These are phyloP conservation scores for Copidosoma aretas DNA, from an alignment of 2,888 invertebrate genomes.

Conservation along the genomic window DNA sequence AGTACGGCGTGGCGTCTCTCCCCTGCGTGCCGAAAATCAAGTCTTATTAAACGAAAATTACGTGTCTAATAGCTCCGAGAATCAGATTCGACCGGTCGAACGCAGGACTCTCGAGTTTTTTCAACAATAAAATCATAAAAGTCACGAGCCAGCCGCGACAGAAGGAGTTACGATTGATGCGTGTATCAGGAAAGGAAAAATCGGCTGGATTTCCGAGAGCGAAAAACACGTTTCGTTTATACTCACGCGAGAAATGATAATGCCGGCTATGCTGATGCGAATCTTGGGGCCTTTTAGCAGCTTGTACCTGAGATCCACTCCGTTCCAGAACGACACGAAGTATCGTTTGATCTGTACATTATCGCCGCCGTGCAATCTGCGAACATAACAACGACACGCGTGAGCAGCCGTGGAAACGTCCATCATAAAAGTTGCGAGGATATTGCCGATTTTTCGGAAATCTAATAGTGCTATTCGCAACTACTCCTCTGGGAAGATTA, in stretches of 20 bases:
- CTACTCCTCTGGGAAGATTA: too few relatives aligned
- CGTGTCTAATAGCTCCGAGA: too few relatives aligned
- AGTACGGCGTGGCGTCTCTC: slow-evolving; percentile 92
- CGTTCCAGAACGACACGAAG: slow-evolving; percentile 96
- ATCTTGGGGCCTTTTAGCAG: slow-evolving; percentile 90
- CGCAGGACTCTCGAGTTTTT: too few relatives aligned
- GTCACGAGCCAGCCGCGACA: too few relatives aligned
- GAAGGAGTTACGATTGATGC: too few relatives aligned
- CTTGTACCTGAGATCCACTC: slow-evolving; percentile 91
- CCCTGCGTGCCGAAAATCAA: slow-evolving; percentile 67
- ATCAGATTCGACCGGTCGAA: too few relatives aligned
- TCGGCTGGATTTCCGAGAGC: too few relatives aligned
- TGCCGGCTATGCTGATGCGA: slow-evolving; percentile 91
- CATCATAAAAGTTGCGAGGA: background rate
- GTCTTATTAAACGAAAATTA: too few relatives aligned
- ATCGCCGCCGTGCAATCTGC: slow-evolving; percentile 77
- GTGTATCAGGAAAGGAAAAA: too few relatives aligned
- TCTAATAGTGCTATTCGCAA: too few relatives aligned
- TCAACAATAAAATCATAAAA: too few relatives aligned
- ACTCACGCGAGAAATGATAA: slow-evolving; percentile 92
- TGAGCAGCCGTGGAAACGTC: background rate
- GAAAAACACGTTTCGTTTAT: slow-evolving; percentile 5
- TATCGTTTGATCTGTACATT: slow-evolving; percentile 88
- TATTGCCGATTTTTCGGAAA: too few relatives aligned
- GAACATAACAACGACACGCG: background rate